phyloP scores from a whole-genome alignment of 2,888 invertebrate species.

The Drosophila subsilvestris region DNA sequence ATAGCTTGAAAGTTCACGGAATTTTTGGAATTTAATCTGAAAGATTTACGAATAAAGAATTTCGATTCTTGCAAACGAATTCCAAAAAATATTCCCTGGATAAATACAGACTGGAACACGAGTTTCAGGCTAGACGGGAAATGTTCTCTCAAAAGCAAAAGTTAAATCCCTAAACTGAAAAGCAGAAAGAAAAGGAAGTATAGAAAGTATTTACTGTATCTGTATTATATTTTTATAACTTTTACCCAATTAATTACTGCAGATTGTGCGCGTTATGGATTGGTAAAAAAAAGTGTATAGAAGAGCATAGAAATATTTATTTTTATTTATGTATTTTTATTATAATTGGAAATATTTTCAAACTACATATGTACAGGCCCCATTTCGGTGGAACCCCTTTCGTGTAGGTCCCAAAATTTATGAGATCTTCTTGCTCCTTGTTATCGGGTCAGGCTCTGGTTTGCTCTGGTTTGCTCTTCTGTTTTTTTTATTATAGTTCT shows the following conservation, averaged over 20 bases:
- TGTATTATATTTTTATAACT: no score
- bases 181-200: no score
- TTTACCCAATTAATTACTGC: no score
- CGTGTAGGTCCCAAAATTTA: conserved; percentile 13
- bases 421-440: conserved; percentile 32
- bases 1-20: not conserved
- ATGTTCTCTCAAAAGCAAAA: no score
- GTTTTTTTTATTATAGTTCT: conserved; percentile 23
- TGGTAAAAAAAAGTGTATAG: no score
- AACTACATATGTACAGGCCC: not conserved
- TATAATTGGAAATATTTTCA: not conserved
- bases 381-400: not conserved
- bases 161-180: no score
- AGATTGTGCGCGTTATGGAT: no score
- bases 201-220: no score
- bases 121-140: no score
- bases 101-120: not conserved
- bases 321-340: not conserved
- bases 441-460: conserved; percentile 19
- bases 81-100: not conserved
- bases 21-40: not conserved
- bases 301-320: no score
- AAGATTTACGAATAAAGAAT: not conserved
- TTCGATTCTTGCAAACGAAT: not conserved
- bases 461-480: not conserved